Conservation (phyloP, 2,888 invertebrate species). For the Andrena chrysosceles region DNA sequence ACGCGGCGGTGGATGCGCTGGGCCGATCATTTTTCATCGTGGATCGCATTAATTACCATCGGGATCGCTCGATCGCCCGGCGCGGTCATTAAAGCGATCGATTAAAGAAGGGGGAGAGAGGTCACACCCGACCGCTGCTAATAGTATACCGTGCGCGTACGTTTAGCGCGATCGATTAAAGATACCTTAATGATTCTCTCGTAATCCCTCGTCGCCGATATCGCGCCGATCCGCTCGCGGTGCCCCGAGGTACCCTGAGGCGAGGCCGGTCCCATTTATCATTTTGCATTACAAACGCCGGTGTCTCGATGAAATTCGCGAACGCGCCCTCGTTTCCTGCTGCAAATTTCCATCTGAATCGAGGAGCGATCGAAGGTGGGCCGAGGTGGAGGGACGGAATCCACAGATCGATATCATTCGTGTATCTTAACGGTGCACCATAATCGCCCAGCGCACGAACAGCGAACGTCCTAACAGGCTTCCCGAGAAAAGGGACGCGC, state of each 20-base stretch:
- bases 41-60: constrained; percentile 82
- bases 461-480: constrained; percentile 4
- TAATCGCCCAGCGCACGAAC: constrained; percentile 63
- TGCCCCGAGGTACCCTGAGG: constrained; percentile 16
- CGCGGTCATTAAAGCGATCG: constrained; percentile 81
- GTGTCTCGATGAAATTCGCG: neutral
- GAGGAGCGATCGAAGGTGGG: neutral
- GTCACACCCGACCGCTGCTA: constrained; percentile 75
- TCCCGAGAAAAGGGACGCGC: constrained; percentile 39
- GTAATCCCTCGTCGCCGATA: constrained; percentile 55
- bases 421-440: constrained; percentile 63
- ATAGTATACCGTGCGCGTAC: constrained; percentile 72
- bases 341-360: neutral
- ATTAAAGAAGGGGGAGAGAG: constrained; percentile 80
- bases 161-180: constrained; percentile 73
- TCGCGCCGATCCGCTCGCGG: constrained; percentile 31
- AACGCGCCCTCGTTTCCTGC: neutral
- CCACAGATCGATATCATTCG: constrained; percentile 51
- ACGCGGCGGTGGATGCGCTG: constrained; percentile 8
- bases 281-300: constrained; percentile 48
- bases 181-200: constrained; percentile 71
- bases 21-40: constrained; percentile 76
- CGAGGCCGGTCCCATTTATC: constrained; percentile 64
- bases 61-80: constrained; percentile 79
- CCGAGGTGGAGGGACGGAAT: neutral